These are phyloP conservation scores for Phenacoccus solenopsis DNA, from an alignment of 1,140 invertebrate species.

Conservation along the genomic window DNA sequence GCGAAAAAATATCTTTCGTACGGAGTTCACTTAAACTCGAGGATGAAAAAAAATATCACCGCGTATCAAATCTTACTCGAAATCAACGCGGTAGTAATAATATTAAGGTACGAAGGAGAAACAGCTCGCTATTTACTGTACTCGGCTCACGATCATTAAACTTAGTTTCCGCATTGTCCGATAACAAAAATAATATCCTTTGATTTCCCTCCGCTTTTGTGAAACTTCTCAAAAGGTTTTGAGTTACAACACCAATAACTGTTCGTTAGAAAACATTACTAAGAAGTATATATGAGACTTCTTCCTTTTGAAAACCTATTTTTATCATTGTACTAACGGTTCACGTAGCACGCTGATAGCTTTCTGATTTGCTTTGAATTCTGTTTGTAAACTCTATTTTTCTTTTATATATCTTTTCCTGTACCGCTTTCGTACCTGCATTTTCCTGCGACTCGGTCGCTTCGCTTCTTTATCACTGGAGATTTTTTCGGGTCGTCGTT, in stretches of 20 bases:
- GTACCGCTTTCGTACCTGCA: neutral
- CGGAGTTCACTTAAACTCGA: no score
- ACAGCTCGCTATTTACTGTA: neutral
- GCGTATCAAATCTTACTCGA: neutral
- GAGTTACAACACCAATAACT: neutral
- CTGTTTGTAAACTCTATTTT: neutral
- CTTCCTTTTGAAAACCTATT: neutral
- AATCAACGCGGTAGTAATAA: neutral
- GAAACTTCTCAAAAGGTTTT: neutral
- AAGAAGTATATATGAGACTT: neutral
- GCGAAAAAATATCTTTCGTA: no score
- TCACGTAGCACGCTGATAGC: neutral
- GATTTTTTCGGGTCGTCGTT: neutral
- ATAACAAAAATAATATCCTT: slow-evolving; percentile 3
- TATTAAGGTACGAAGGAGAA: neutral
- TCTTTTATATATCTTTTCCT: neutral
- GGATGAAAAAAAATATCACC: no score
- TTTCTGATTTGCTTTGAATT: neutral
- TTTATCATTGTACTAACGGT: slow-evolving; percentile 2
- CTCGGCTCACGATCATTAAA: neutral
- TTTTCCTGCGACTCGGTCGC: neutral
- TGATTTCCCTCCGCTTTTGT: slow-evolving; percentile 2
- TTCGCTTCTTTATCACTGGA: no score
- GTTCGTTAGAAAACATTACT: neutral
- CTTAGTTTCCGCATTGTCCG: neutral